Conservation (phyloP, 2,797 vertebrate genomes). For the Ibycter americanus region DNA sequence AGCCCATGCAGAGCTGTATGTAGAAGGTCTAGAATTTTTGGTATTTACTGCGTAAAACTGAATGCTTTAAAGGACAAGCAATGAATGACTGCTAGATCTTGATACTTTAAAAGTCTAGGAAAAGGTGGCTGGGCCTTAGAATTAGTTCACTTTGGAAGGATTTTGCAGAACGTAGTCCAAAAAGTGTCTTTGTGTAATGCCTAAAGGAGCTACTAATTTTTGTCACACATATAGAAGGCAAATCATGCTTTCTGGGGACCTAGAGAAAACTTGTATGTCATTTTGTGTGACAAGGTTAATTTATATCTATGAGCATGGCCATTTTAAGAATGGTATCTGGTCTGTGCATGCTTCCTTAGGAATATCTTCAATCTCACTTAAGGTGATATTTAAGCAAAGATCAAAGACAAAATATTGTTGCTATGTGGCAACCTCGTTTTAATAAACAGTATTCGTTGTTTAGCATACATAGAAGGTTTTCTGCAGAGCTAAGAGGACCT, state of each 20-base stretch:
- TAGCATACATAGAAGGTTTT: background rate
- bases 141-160: background rate
- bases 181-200: background rate
- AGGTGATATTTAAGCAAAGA: background rate
- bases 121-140: background rate
- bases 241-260: background rate
- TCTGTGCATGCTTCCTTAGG: background rate
- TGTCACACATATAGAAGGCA: background rate
- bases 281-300: background rate
- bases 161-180: background rate
- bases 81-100: background rate
- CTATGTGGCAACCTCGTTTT: background rate
- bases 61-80: background rate
- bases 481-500: background rate
- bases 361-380: background rate
- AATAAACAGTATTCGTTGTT: background rate
- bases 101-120: background rate
- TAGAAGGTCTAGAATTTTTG: background rate
- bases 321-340: background rate
- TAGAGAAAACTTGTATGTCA: background rate
- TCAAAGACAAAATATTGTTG: background rate
- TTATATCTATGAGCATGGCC: background rate
- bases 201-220: background rate
- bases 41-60: background rate
- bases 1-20: background rate